Conservation (phyloP, 1,140 invertebrate species). For the Nilaparvata lugens region DNA sequence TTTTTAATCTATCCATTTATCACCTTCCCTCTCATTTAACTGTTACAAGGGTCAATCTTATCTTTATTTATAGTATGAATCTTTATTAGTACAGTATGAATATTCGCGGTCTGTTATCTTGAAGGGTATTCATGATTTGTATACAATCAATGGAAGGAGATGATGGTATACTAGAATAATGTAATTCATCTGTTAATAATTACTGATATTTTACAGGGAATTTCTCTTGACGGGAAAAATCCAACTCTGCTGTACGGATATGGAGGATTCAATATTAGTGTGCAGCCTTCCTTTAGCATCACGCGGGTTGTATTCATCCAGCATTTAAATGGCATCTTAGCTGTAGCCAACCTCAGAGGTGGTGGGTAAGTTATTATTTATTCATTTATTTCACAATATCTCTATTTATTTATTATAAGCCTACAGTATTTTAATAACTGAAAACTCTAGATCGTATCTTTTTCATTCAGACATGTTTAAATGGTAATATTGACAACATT, state of each 20-base stretch:
- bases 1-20: too few relatives aligned
- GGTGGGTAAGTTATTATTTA: conserved; percentile 62
- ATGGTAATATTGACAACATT: too few relatives aligned
- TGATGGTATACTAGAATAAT: too few relatives aligned
- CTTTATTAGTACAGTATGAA: too few relatives aligned
- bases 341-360: conserved; percentile 89
- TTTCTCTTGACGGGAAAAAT: conserved; percentile 55
- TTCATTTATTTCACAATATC: not conserved
- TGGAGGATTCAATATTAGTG: conserved; percentile 91
- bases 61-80: too few relatives aligned
- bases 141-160: too few relatives aligned
- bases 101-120: too few relatives aligned
- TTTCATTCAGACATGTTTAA: conserved; percentile 6
- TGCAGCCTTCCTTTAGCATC: conserved; percentile 78
- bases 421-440: conserved; percentile 15
- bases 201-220: conserved; percentile 39
- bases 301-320: conserved; percentile 81
- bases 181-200: too few relatives aligned
- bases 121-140: too few relatives aligned
- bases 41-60: too few relatives aligned
- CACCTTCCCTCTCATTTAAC: too few relatives aligned
- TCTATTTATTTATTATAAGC: too few relatives aligned
- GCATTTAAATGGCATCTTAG: conserved; percentile 79
- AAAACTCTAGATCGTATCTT: conserved; percentile 15
- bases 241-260: conserved; percentile 90